A percentile compares a stretch with the other conserved stretches of the same genome.
phyloP scores from a whole-genome alignment of 2,888 invertebrate species.

The Myathropa florea region DNA sequence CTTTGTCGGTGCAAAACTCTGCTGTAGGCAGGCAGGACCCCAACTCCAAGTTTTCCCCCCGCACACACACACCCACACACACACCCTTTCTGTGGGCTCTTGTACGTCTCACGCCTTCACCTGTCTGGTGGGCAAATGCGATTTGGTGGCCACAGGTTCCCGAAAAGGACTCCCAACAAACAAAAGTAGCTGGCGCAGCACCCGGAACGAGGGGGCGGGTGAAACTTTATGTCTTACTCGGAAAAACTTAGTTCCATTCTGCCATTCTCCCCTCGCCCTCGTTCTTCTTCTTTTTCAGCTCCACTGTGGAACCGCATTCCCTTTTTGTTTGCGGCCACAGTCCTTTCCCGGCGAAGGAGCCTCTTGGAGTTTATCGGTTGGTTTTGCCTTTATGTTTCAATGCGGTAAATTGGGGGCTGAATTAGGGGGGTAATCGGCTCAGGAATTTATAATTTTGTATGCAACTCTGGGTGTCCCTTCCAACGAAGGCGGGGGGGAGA shows the following conservation, averaged over 20 bases:
- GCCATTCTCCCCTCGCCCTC: not conserved
- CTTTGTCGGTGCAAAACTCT: not conserved
- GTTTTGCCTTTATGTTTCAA: constrained; percentile 41
- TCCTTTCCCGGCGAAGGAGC: not conserved
- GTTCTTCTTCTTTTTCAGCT: not conserved
- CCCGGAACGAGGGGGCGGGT: not conserved
- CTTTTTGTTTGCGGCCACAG: not conserved
- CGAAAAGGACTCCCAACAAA: not conserved
- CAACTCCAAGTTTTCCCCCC: not conserved
- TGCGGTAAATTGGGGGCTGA: constrained; percentile 28
- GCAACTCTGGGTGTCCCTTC: not conserved
- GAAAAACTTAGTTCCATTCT: not conserved
- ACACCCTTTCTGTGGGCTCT: not conserved
- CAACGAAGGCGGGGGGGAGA: not conserved
- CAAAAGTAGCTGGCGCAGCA: not conserved
- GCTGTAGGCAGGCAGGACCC: not conserved
- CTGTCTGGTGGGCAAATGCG: constrained; percentile 32
- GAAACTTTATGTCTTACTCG: constrained; percentile 48
- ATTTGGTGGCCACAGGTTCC: constrained; percentile 59
- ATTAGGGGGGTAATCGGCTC: not conserved
- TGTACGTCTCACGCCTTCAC: not conserved
- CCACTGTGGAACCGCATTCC: not conserved
- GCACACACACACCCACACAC: not conserved
- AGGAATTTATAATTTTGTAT: not conserved
- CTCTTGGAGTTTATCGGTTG: constrained; percentile 25